Conservation (phyloP, 2,797 vertebrate genomes). For the Gymnoscopelus microlampas region DNA sequence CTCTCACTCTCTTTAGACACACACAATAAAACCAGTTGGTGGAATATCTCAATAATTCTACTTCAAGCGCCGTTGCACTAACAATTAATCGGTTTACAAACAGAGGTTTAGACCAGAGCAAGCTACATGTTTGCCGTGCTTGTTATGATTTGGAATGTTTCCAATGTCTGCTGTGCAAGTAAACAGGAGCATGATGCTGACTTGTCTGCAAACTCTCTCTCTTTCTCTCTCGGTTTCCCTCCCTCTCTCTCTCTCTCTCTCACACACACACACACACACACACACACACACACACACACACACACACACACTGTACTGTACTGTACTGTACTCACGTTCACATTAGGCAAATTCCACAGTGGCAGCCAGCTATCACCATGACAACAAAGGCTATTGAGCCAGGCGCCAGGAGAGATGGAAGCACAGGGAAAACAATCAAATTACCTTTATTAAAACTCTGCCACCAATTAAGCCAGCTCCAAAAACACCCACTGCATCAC, state of each 20-base stretch:
- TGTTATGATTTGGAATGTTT: background rate
- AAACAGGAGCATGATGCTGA: conserved; percentile 26
- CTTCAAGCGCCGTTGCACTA: background rate
- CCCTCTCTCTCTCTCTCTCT: no score
- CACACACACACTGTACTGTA: background rate
- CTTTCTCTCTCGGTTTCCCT: no score
- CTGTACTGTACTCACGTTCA: background rate
- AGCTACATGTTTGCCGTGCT: background rate
- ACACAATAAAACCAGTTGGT: background rate
- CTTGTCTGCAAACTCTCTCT: no score
- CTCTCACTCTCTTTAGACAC: conserved; percentile 13
- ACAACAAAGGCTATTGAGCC: conserved; percentile 63
- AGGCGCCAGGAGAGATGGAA: conserved; percentile 33
- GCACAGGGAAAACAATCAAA: conserved; percentile 63
- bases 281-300: conserved; percentile 14
- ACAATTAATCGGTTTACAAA: conserved; percentile 16
- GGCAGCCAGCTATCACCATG: conserved; percentile 68
- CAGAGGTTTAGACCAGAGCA: conserved; percentile 12
- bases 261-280: conserved; percentile 15
- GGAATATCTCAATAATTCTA: background rate
- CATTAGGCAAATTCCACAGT: conserved; percentile 31
- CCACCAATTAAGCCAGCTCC: conserved; percentile 65
- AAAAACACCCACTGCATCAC: conserved; percentile 36
- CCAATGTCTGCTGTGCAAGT: conserved; percentile 18
- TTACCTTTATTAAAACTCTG: conserved; percentile 73